These are phyloP conservation scores for Oceanodroma leucorhoa DNA, from an alignment of 2,797 vertebrate genomes.

Conservation along the genomic window DNA sequence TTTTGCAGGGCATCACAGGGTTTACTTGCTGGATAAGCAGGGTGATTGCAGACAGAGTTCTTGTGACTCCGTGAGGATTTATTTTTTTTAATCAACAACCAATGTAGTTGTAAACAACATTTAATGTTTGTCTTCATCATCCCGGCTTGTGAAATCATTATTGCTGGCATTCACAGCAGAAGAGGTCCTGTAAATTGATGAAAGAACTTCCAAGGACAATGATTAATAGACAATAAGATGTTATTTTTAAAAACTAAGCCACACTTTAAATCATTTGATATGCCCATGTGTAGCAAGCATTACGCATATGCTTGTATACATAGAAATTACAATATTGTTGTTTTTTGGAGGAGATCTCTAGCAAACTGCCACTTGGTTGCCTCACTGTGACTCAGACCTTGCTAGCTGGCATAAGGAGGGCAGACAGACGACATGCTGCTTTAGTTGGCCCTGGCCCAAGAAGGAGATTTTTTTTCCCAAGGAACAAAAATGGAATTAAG, in stretches of 20 bases:
- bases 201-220: neutral
- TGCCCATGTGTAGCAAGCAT: neutral
- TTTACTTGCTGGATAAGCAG: neutral
- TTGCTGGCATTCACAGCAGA: slow-evolving; percentile 14
- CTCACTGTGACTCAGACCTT: neutral
- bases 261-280: neutral
- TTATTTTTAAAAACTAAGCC: slow-evolving; percentile 16
- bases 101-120: slow-evolving; percentile 4
- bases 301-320: neutral
- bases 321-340: neutral
- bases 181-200: neutral
- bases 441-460: neutral
- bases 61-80: neutral
- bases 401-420: neutral
- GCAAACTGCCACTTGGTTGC: neutral
- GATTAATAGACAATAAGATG: slow-evolving; percentile 1
- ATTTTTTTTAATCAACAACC: neutral
- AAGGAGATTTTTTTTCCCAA: neutral
- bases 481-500: slow-evolving; percentile 1
- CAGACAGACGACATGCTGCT: slow-evolving; percentile 12
- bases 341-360: neutral
- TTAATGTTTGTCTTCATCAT: slow-evolving; percentile 31
- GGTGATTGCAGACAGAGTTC: slow-evolving; percentile 5
- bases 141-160: slow-evolving; percentile 28
- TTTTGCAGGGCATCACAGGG: neutral